Conservation (phyloP, 2,888 invertebrate genomes). For the Teleiodes luculella region DNA sequence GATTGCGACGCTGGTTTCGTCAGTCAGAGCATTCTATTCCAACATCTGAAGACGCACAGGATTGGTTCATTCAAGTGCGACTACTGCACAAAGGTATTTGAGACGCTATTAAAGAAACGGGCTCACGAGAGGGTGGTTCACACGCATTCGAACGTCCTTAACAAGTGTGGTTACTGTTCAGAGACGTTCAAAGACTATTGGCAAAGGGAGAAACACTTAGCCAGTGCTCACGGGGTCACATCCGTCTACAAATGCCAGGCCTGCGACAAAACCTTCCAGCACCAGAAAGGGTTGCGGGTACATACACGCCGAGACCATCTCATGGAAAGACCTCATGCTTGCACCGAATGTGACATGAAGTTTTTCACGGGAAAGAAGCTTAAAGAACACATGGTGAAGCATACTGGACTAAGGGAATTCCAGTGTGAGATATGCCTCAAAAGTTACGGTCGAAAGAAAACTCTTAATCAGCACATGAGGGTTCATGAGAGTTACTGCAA, state of each 20-base stretch:
- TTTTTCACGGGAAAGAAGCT: conserved; percentile 44
- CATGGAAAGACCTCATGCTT: conserved; percentile 44
- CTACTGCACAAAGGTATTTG: conserved; percentile 31
- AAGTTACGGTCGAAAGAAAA: conserved; percentile 47
- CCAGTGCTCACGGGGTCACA: conserved; percentile 26
- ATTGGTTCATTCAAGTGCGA: conserved; percentile 30
- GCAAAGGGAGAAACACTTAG: conserved; percentile 28
- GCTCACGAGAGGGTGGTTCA: conserved; percentile 39
- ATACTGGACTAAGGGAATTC: conserved; percentile 45
- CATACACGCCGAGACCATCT: conserved; percentile 52
- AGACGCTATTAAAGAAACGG: conserved; percentile 26
- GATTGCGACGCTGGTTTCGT: conserved; percentile 38
- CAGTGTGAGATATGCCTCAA: conserved; percentile 48
- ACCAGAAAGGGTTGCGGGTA: conserved; percentile 38
- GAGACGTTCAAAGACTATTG: conserved; percentile 29
- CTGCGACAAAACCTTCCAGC: conserved; percentile 44
- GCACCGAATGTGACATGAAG: conserved; percentile 42
- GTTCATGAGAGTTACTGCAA: conserved; percentile 28
- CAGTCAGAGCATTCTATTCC: conserved; percentile 30
- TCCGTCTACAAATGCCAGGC: conserved; percentile 42
- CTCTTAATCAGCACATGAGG: conserved; percentile 48
- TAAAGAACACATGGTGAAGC: conserved; percentile 49
- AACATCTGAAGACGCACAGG: conserved; percentile 33
- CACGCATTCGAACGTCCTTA: conserved; percentile 20
- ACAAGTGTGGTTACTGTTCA: conserved; percentile 32